Percentiles rank a stretch among this genome's conserved stretches.
Evolutionary conservation across 1,140 invertebrate species (phyloP).

Genomic region (Drosophila pallidifrons): DNA sequence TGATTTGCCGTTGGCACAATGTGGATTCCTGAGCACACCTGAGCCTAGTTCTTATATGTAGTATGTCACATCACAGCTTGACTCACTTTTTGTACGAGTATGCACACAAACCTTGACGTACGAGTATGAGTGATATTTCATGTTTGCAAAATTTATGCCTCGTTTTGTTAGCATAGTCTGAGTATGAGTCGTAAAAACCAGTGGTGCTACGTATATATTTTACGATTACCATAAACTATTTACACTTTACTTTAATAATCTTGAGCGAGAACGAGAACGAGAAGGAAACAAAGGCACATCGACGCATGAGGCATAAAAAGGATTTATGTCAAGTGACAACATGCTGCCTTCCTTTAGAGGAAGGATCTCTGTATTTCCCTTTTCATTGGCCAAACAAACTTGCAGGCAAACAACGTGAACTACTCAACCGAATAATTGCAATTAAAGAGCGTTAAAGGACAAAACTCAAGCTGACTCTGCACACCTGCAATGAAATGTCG

Average conservation of each 20-base stretch:
- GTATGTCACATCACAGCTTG: neutral
- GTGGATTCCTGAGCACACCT: conserved; percentile 5
- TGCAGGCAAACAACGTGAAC: conserved; percentile 24
- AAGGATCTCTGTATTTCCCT: conserved; percentile 21
- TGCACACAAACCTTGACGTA: conserved; percentile 49
- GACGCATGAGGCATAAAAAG: conserved; percentile 49
- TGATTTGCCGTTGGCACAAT: conserved; percentile 38
- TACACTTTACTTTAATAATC: conserved; percentile 69
- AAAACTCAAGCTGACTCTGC: neutral
- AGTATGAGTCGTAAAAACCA: conserved; percentile 52
- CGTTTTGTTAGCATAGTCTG: conserved; percentile 12
- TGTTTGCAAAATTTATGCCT: conserved; percentile 60
- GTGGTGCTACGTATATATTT: conserved; percentile 56
- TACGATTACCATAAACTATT: conserved; percentile 81
- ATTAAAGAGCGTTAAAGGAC: conserved; percentile 63
- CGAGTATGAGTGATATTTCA: conserved; percentile 82
- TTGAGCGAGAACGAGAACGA: neutral
- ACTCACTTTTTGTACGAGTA: conserved; percentile 15
- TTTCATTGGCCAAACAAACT: conserved; percentile 50
- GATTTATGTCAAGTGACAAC: conserved; percentile 68
- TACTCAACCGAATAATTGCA: conserved; percentile 72
- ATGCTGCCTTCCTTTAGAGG: conserved; percentile 15
- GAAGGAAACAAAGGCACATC: neutral
- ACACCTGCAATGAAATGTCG: neutral
- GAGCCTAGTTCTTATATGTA: neutral